These are phyloP conservation scores for Mustela lutreola DNA, from an alignment of 2,113 vertebrate species.

Conservation along the genomic window DNA sequence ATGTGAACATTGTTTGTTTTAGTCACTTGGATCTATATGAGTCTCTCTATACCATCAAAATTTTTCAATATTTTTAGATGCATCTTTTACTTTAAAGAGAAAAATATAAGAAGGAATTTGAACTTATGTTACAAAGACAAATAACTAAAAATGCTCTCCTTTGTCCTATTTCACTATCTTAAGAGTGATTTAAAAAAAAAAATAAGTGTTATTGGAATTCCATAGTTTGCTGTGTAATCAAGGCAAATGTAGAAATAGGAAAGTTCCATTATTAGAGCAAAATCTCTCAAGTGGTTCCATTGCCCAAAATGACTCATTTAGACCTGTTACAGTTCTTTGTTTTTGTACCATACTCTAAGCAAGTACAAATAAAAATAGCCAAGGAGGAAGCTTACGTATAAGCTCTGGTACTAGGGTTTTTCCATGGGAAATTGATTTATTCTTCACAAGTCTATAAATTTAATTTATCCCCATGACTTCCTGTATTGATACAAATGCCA, in stretches of 20 bases:
- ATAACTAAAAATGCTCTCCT: neutral
- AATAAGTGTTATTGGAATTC: neutral
- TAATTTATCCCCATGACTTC: conserved; percentile 93
- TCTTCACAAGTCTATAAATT: conserved; percentile 92
- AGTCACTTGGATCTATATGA: neutral
- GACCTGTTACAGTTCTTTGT: conserved; percentile 72
- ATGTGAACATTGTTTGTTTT: neutral
- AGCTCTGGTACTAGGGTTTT: conserved; percentile 88
- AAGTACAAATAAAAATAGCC: conserved; percentile 77
- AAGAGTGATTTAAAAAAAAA: neutral
- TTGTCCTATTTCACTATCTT: neutral
- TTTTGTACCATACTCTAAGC: conserved; percentile 69
- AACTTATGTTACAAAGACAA: neutral
- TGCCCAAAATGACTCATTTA: conserved; percentile 76
- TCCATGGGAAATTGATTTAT: conserved; percentile 92
- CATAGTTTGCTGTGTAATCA: neutral
- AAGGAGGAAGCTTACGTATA: conserved; percentile 81
- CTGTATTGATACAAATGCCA: conserved; percentile 92
- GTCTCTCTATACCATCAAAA: neutral
- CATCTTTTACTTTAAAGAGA: neutral
- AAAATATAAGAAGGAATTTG: neutral
- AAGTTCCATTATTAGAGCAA: neutral
- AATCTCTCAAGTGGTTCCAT: neutral
- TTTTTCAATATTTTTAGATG: conserved; percentile 4
- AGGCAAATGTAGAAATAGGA: neutral